phyloP scores from a whole-genome alignment of 2,888 invertebrate species.

The Cotesia congregata region DNA sequence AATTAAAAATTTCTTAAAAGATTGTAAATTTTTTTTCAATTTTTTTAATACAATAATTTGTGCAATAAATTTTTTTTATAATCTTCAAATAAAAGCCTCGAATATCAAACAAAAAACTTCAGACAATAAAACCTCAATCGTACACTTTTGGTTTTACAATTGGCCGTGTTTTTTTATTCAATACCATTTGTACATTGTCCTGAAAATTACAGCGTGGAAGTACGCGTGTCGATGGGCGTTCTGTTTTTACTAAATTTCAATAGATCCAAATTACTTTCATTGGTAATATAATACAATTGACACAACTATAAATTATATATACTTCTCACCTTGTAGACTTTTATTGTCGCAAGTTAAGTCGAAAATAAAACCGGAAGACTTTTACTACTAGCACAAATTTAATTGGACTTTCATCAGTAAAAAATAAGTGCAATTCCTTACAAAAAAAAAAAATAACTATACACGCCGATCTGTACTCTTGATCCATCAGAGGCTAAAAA shows the following conservation, averaged over 20 bases:
- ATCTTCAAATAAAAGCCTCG: not conserved
- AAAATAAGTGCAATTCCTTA: no score
- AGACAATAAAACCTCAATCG: slow-evolving; percentile 53
- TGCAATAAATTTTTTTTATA: no score
- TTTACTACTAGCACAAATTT: no score
- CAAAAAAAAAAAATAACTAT: no score
- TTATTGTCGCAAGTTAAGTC: not conserved
- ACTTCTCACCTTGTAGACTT: not conserved
- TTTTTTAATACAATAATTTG: no score
- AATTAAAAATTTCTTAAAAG: no score
- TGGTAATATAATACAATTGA: slow-evolving; percentile 24
- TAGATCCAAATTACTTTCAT: slow-evolving; percentile 37
- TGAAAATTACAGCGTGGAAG: slow-evolving; percentile 57
- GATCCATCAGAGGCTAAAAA: no score
- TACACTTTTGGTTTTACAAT: slow-evolving; percentile 63
- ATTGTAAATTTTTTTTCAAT: no score
- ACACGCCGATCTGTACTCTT: no score
- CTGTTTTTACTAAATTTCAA: slow-evolving; percentile 56
- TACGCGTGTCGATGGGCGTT: slow-evolving; percentile 63
- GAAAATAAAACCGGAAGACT: no score
- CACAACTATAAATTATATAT: slow-evolving; percentile 17
- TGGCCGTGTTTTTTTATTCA: slow-evolving; percentile 63
- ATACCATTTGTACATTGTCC: slow-evolving; percentile 50
- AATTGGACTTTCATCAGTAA: no score
- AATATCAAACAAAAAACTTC: not conserved